Percentiles rank a stretch among this genome's conserved stretches.
Evolutionary conservation across 2,888 invertebrate genomes (phyloP).

Genomic region (Drosophila mercatorum): DNA sequence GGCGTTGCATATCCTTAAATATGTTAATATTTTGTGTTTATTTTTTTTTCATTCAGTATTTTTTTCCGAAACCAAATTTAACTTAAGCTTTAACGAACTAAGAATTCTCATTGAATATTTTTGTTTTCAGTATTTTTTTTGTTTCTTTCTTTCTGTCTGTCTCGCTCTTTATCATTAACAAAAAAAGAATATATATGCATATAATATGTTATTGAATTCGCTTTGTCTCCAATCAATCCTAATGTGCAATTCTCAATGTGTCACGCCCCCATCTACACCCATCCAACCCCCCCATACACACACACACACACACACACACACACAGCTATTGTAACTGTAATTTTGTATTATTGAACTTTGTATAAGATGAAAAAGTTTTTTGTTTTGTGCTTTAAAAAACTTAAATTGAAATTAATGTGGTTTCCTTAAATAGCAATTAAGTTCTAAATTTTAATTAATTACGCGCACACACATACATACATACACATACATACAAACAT

Average conservation of each 20-base stretch:
- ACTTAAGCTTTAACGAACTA: conserved; percentile 12
- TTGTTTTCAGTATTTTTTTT: conserved; percentile 15
- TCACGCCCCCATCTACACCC: background rate
- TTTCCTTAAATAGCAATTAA: conserved; percentile 73
- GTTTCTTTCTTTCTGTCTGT: background rate
- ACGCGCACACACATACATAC: conserved; percentile 20
- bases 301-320: background rate
- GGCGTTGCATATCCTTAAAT: conserved; percentile 1
- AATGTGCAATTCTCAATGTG: conserved; percentile 46
- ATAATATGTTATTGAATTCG: background rate
- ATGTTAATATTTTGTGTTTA: background rate
- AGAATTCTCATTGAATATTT: conserved; percentile 27
- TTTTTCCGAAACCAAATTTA: conserved; percentile 34
- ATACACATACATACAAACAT: conserved; percentile 17
- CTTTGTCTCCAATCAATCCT: conserved; percentile 18
- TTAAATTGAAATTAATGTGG: conserved; percentile 70
- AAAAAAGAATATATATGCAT: background rate
- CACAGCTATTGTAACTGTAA: conserved; percentile 10
- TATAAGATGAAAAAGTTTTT: conserved; percentile 25
- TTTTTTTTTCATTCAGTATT: conserved; percentile 23
- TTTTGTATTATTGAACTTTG: conserved; percentile 35
- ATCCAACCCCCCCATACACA: background rate
- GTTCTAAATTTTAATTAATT: conserved; percentile 51
- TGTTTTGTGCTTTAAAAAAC: conserved; percentile 53
- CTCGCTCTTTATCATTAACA: background rate